Percentiles rank a stretch among this genome's conserved stretches.
These are phyloP conservation scores for Shargacucullia verbasci DNA, from an alignment of 2,888 invertebrate genomes.

Conservation along the genomic window DNA sequence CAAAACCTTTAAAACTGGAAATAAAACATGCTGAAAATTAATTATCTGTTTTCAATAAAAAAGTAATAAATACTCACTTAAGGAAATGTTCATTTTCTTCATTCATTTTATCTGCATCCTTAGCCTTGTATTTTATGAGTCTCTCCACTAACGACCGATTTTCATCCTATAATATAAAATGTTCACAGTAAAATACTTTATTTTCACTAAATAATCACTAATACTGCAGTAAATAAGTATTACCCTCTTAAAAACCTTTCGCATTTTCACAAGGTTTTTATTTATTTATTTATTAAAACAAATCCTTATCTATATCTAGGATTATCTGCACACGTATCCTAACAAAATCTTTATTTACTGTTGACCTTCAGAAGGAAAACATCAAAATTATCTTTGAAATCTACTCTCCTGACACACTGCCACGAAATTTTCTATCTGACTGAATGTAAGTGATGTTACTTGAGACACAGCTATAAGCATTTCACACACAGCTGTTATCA, in stretches of 20 bases:
- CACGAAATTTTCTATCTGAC: conserved; percentile 71
- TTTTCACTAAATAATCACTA: conserved; percentile 24
- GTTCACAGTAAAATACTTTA: conserved; percentile 21
- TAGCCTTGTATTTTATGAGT: conserved; percentile 96
- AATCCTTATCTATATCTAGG: not conserved
- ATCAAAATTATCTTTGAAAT: conserved; percentile 41
- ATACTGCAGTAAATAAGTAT: conserved; percentile 11
- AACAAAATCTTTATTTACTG: conserved; percentile 14
- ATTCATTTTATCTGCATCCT: conserved; percentile 98
- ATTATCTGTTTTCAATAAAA: conserved; percentile 20
- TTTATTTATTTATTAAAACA: not conserved
- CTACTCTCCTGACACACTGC: conserved; percentile 56
- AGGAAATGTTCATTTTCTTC: conserved; percentile 98
- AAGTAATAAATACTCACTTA: conserved; percentile 90
- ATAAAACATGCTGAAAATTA: conserved; percentile 59
- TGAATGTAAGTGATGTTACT: conserved; percentile 72
- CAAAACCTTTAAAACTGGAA: conserved; percentile 62
- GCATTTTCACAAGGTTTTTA: conserved; percentile 49
- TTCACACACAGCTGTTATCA: conserved; percentile 77
- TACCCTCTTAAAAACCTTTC: conserved; percentile 60
- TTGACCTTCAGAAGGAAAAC: conserved; percentile 33
- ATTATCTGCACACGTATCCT: conserved; percentile 12
- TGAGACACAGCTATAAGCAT: conserved; percentile 70
- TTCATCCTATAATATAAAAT: conserved; percentile 92
- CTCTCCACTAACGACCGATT: conserved; percentile 95